A percentile compares a stretch with the other conserved stretches of the same genome.
These are phyloP conservation scores for Oncorhynchus kisutch DNA, from an alignment of 2,113 vertebrate genomes.

Conservation along the genomic window DNA sequence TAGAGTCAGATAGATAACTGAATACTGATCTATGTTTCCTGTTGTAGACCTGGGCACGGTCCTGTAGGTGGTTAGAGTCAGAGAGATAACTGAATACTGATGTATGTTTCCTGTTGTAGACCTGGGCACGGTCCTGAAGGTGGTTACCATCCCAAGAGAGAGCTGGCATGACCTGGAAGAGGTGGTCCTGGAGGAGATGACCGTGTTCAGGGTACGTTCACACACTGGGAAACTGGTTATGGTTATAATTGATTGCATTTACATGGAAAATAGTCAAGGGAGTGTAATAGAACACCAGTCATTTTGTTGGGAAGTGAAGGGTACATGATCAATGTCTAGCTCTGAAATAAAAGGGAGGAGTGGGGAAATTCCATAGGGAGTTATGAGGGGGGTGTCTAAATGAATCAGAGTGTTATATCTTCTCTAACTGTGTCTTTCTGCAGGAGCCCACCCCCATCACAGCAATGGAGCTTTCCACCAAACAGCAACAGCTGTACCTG, in stretches of 20 bases:
- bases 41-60: conserved; percentile 84
- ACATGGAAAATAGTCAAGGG: too few relatives aligned
- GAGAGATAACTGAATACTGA: background rate
- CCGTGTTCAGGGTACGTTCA: conserved; percentile 87
- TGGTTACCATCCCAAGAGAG: conserved; percentile 96
- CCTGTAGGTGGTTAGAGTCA: too few relatives aligned
- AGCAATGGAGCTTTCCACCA: conserved; percentile 97
- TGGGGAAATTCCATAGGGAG: background rate
- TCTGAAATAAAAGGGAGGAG: too few relatives aligned
- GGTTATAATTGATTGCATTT: too few relatives aligned
- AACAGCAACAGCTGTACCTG: conserved; percentile 97
- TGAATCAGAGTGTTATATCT: background rate
- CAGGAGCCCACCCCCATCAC: conserved; percentile 91
- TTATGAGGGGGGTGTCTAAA: conserved; percentile 34
- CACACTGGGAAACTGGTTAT: background rate
- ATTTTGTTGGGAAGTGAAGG: too few relatives aligned
- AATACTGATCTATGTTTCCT: background rate
- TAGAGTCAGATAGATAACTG: conserved; percentile 38
- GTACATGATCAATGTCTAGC: too few relatives aligned
- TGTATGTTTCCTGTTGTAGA: conserved; percentile 71
- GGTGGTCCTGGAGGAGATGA: conserved; percentile 97
- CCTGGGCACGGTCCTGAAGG: conserved; percentile 93
- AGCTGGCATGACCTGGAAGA: conserved; percentile 98
- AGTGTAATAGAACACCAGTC: too few relatives aligned
- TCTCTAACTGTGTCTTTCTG: conserved; percentile 34